phyloP scores from a whole-genome alignment of 2,888 invertebrate genomes.

The Cerastis rubricosa region DNA sequence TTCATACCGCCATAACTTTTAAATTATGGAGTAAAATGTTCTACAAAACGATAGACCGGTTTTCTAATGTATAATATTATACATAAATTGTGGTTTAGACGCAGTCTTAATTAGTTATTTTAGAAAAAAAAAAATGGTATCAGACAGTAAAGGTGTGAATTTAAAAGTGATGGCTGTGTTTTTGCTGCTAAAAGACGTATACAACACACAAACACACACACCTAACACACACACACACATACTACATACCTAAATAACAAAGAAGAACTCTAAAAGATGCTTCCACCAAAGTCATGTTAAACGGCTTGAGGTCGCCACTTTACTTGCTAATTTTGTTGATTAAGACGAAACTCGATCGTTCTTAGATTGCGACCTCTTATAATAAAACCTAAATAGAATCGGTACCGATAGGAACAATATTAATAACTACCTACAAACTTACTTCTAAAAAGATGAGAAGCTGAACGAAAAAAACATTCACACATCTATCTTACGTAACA shows the following conservation, averaged over 20 bases:
- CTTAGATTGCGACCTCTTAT: background rate
- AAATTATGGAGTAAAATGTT: constrained; percentile 61
- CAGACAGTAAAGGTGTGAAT: constrained; percentile 38
- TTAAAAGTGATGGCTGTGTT: constrained; percentile 14
- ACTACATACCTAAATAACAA: no score
- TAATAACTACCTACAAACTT: background rate
- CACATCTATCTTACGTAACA: background rate
- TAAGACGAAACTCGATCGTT: background rate
- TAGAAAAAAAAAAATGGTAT: constrained; percentile 11
- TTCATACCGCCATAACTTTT: constrained; percentile 56
- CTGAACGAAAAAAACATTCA: background rate
- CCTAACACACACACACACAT: no score
- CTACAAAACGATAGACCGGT: constrained; percentile 38
- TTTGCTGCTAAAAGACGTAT: background rate
- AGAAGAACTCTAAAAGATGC: background rate
- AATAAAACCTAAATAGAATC: background rate
- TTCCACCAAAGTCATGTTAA: background rate
- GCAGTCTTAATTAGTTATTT: constrained; percentile 46
- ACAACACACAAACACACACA: no score
- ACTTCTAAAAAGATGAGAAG: background rate
- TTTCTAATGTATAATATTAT: constrained; percentile 37
- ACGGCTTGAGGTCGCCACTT: background rate
- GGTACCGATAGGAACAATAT: background rate
- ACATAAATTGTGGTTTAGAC: constrained; percentile 48
- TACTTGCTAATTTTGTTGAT: background rate